Percentiles rank a stretch among this genome's conserved stretches.
phyloP scores from a whole-genome alignment of 2,888 invertebrate species.

The Drosophila aldrichi region DNA sequence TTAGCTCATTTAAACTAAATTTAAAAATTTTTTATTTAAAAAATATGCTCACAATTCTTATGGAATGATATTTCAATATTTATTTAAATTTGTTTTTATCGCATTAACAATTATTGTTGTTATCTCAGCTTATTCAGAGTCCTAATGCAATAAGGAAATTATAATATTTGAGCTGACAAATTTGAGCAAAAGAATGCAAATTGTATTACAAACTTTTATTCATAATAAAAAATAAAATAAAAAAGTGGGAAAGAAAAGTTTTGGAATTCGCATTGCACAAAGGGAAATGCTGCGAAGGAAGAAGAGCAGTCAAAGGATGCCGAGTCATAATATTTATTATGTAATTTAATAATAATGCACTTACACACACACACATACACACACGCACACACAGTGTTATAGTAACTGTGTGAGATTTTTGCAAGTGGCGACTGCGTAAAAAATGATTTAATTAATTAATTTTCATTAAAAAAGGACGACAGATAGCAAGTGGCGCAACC shows the following conservation, averaged over 20 bases:
- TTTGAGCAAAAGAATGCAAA: slow-evolving; percentile 4
- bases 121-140: not conserved
- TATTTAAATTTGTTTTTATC: not conserved
- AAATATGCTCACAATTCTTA: too few species aligned
- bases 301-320: not conserved
- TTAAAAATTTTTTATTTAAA: too few species aligned
- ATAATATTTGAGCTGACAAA: slow-evolving; percentile 4
- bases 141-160: slow-evolving; percentile 1
- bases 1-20: too few species aligned
- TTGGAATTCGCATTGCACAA: slow-evolving; percentile 7
- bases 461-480: slow-evolving; percentile 70
- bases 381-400: not conserved
- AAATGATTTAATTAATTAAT: slow-evolving; percentile 78
- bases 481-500: slow-evolving; percentile 49
- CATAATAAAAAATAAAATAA: not conserved
- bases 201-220: not conserved
- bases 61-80: too few species aligned
- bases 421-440: slow-evolving; percentile 61
- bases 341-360: slow-evolving; percentile 53
- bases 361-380: slow-evolving; percentile 13
- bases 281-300: slow-evolving; percentile 1
- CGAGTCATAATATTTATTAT: slow-evolving; percentile 6
- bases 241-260: not conserved
- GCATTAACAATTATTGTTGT: not conserved
- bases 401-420: slow-evolving; percentile 14